phyloP scores from a whole-genome alignment of 2,113 vertebrate species.

The Pica pica region DNA sequence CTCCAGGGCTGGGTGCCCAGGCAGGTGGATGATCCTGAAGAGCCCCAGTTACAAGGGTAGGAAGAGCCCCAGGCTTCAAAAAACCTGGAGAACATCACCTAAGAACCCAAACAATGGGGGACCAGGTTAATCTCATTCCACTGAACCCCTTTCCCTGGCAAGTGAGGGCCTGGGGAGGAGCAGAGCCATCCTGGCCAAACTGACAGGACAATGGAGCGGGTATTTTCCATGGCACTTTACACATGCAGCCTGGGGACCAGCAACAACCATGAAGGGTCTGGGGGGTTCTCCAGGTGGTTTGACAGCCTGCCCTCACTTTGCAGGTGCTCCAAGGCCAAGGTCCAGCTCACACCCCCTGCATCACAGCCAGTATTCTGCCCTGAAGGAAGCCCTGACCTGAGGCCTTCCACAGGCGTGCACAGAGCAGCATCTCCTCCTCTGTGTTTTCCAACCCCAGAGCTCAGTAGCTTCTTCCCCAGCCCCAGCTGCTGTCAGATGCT shows the following conservation, averaged over 20 bases:
- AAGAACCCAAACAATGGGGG: neutral
- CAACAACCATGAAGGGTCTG: neutral
- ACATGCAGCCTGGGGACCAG: too few relatives aligned
- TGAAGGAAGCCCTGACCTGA: neutral
- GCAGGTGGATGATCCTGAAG: neutral
- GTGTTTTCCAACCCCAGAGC: neutral
- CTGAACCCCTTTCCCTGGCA: neutral
- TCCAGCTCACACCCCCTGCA: neutral
- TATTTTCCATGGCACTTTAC: neutral
- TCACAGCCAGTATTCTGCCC: neutral
- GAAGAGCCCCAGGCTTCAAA: neutral
- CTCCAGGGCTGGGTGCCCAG: neutral
- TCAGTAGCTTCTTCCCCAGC: neutral
- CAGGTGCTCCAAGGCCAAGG: neutral
- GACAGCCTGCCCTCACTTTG: neutral
- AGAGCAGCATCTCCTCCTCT: neutral
- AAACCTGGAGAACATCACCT: neutral
- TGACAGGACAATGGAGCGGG: accelerated
- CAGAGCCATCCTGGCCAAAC: neutral
- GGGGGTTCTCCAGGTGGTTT: neutral
- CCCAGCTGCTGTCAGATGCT: neutral
- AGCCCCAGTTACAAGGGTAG: neutral
- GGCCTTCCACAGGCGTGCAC: neutral
- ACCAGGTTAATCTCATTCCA: neutral
- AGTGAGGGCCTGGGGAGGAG: neutral